Conservation (phyloP, 2,113 vertebrate genomes). For the Helogale parvula region DNA sequence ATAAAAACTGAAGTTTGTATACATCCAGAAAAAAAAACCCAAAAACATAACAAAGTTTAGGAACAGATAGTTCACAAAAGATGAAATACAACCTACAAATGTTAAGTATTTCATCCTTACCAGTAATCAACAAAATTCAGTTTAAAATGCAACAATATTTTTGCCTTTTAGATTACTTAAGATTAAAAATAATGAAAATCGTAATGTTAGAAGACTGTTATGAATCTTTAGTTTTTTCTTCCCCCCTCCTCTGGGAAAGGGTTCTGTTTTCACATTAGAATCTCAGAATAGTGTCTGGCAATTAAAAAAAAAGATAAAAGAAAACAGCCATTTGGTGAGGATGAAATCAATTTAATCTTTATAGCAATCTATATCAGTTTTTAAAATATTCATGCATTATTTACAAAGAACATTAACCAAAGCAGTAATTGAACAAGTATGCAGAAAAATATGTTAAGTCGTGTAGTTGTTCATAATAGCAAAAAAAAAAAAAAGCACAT, state of each 20-base stretch:
- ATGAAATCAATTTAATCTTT: not conserved
- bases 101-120: not conserved
- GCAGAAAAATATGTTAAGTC: not conserved
- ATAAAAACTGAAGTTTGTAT: slow-evolving; percentile 29
- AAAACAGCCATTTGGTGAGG: slow-evolving; percentile 10
- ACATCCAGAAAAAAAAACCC: not conserved
- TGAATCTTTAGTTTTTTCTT: not conserved
- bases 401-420: not conserved
- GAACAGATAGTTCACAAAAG: not conserved
- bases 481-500: not conserved
- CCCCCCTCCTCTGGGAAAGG: not conserved
- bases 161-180: not conserved
- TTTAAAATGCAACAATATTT: not conserved
- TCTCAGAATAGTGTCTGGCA: not conserved
- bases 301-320: not conserved
- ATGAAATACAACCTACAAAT: not conserved
- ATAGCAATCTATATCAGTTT: not conserved
- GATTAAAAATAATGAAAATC: slow-evolving; percentile 29
- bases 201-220: not conserved
- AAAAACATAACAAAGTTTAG: not conserved
- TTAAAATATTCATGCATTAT: not conserved
- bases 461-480: not conserved
- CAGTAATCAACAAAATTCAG: not conserved
- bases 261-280: not conserved
- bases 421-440: not conserved